Evolutionary conservation across 2,113 vertebrate genomes (phyloP).

Genomic region (Caretta caretta): DNA sequence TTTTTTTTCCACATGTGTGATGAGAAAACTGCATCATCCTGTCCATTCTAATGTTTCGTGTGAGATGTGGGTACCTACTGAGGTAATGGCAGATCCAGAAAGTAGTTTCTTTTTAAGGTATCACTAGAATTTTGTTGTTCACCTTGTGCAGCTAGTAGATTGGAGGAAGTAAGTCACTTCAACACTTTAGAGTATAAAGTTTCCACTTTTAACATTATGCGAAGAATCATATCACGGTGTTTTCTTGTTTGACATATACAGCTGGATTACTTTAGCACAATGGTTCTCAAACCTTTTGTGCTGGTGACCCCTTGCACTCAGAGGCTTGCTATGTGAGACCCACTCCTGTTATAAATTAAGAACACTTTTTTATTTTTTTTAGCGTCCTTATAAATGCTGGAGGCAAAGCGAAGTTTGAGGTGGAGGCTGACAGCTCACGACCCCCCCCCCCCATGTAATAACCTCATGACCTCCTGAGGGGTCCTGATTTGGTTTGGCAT

Average conservation of each 20-base stretch:
- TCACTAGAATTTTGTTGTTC: neutral
- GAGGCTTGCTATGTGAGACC: too few species aligned
- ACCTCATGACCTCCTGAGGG: too few species aligned
- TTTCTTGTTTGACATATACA: neutral
- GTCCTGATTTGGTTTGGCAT: neutral
- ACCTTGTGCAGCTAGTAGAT: neutral
- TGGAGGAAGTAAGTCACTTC: neutral
- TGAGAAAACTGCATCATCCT: neutral
- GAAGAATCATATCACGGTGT: neutral
- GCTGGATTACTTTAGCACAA: neutral
- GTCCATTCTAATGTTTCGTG: neutral
- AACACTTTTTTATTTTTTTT: too few species aligned
- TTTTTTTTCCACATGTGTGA: neutral
- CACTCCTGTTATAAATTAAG: too few species aligned
- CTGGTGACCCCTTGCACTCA: too few species aligned
- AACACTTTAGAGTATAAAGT: neutral
- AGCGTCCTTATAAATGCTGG: too few species aligned
- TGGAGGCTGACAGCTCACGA: too few species aligned
- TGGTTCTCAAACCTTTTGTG: neutral
- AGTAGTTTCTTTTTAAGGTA: neutral
- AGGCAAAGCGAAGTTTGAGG: too few species aligned
- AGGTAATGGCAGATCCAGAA: neutral
- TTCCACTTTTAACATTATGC: neutral
- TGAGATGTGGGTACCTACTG: accelerated
- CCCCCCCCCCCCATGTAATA: too few species aligned